Evolutionary conservation across 2,888 invertebrate species (phyloP), one percentile per base, ranked within the genome.

Genomic region (Isotomurus palustris): DNA sequence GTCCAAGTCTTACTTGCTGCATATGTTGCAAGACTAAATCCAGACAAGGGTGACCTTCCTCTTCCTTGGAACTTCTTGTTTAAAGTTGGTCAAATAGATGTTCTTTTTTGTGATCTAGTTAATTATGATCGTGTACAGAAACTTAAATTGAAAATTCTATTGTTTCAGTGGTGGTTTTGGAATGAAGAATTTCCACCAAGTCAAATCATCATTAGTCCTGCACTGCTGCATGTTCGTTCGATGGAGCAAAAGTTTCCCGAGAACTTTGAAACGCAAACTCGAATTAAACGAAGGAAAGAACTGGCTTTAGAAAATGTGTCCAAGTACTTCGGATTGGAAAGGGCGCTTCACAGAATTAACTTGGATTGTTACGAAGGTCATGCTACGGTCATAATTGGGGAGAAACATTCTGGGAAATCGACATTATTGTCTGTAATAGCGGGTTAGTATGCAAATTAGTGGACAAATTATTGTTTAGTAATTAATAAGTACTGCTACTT

Each of bases 121-220:
- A n/a, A n/a, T n/a, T n/a, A n/a, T n/a, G n/a, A n/a, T n/a, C n/a
- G n/a, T n/a, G n/a, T n/a, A n/a, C n/a, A n/a, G n/a, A n/a, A n/a
- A n/a, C n/a, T n/a, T n/a, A n/a, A n/a, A n/a, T n/a, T n/a, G n/a
- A n/a, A n/a, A n/a, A n/a, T n/a, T n/a, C 1, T 27, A 21, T 14
- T 41, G n/a, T 36, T 43, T 12, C 38, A 61, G 55, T 22, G 36
- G 5, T 63, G 63, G 63, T 63, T 35, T 22, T 60, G 59, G 59
- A 63, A 38, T 5, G 43, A 48, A 3, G 25, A 52, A 10, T 36
- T 43, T 12, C 60, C 59, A 5, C 63, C 63, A 5, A 60, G 57
- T 24, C 43, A 21, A 1, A 32, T n/a, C 3, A 24, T 3, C 5
- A n/a, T 25, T 0, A 29, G 45, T 3, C 10, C 3, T 2, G 40